phyloP scores from a whole-genome alignment of 2,113 vertebrate genomes.

The Plecturocebus donacophilus region DNA sequence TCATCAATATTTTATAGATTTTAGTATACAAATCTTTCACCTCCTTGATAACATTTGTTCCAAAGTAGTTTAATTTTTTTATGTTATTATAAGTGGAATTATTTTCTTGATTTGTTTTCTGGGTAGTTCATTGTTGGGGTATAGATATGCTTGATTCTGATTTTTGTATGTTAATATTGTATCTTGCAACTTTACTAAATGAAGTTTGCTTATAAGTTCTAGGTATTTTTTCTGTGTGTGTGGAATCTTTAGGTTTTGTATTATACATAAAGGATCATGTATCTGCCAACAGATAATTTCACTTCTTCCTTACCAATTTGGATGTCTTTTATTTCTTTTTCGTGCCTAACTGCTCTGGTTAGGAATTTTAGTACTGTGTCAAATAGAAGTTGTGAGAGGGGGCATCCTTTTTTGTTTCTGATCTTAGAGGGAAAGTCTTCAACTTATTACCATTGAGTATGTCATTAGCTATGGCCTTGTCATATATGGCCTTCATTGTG shows the following conservation, averaged over 20 bases:
- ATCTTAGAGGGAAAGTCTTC: neutral
- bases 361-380: neutral
- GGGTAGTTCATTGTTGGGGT: neutral
- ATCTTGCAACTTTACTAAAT: neutral
- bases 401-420: neutral
- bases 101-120: neutral
- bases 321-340: neutral
- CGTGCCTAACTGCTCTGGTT: neutral
- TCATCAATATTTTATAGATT: neutral
- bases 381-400: neutral
- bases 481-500: neutral
- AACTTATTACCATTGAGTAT: neutral
- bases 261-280: neutral
- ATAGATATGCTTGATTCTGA: too few species aligned
- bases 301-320: neutral
- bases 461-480: neutral
- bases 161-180: neutral
- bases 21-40: neutral
- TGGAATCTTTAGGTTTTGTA: neutral
- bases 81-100: neutral
- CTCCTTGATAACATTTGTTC: neutral
- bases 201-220: neutral
- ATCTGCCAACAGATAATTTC: neutral
- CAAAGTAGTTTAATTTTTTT: neutral
- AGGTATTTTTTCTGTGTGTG: neutral